Base-by-base conservation (phyloP, 2,113 vertebrate species). In the Paracanthobrama guichenoti region DNA sequence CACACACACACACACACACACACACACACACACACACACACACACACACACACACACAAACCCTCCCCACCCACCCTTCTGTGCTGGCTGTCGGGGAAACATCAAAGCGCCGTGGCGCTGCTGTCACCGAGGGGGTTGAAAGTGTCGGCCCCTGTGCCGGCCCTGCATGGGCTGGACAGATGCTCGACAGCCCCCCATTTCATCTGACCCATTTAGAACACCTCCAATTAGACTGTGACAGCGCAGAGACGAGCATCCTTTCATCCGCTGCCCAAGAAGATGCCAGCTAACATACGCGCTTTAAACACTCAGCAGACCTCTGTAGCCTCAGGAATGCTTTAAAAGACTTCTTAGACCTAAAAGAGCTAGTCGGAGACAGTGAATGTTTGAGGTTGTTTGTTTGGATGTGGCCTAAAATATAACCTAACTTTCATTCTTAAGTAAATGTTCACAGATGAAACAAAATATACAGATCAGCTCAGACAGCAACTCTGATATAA, bases 101-200 rank as follows among this genome's bases (percentile, higher is more conserved):
- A 94, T 94, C 93, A 94, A 94, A 94, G 93, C 85, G 10, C 18
- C 88, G 90, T 89, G 92, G 82, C 89, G 85, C 81, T 62, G 88
- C 89, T 87, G 93, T 92, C 91, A 90, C 90, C 79, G 82, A 90
- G 90, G 90, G 92, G 87, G 62, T 84, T 85, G 77, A 76, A 76
- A 73, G 83, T 79, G 85, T 87, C 79, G 50, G 86, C 83, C 81
- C 69, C 64, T 77, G 26, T 18, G 20, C 84, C 50, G 64, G 66
- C 77, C 50, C 76, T 79, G 84, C 69, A 62, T 57, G 78, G 53
- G 66, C 50, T 76, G 74, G 81, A 86, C 84, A 86, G 84, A 78
- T 86, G 81, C 77, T 83, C 74, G 66, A 79, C 84, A 74, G 66
- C 50, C 78, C 62, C 53, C 60, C 73, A 82, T 72, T 73, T 82